Base-by-base conservation (phyloP, 1,140 invertebrate species). In the Zaprionus lachaisei region DNA sequence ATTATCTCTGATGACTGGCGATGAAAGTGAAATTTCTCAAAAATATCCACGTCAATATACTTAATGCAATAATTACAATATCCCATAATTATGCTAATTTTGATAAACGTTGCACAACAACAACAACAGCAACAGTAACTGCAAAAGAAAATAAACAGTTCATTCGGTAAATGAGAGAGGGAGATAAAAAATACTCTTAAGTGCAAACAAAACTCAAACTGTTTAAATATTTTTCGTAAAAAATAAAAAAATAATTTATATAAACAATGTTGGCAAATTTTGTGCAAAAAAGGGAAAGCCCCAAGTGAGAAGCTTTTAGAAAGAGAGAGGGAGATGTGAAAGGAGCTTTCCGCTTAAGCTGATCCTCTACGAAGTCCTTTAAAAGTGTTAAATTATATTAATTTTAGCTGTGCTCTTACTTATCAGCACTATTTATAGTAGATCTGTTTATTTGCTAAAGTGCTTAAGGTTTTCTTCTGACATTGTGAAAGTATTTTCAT, bases 141-240 rank as follows among this genome's bases (percentile, higher is more conserved):
- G 67, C 37, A 65, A 47, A 72, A 47, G 20, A 31, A 72, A 58
- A 60, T 66, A 58, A 74, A 63, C 55, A 22, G 51, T 51, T 64
- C 51, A n/a, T 38, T 56, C 51, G 37, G 4, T 67, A 49, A 64
- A 34, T 22, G n/a, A 69, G 41, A 66, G 65, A 80, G 72, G 51
- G 41, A 54, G 34, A 24, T 9, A 66, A 47, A 83, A 83, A 58
- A 49, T 63, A 49, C 66, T 38, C 68, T 37, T 38, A 62, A 77
- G 68, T 76, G 74, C 65, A 83, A 87, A 87, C 75, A 84, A 65
- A 77, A 75, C 58, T 22, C 83, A 89, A 89, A 81, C 84, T 89
- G 85, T 90, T 81, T 81, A 89, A 89, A 89, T 90, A 87, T 81
- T 81, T 80, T 74, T 65, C 79, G 65, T 17, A 63, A 66, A 66